A percentile compares a stretch with the other conserved stretches of the same genome.
Conservation (phyloP, 2,888 invertebrate genomes). For the Cryptocheilus praepositus region DNA sequence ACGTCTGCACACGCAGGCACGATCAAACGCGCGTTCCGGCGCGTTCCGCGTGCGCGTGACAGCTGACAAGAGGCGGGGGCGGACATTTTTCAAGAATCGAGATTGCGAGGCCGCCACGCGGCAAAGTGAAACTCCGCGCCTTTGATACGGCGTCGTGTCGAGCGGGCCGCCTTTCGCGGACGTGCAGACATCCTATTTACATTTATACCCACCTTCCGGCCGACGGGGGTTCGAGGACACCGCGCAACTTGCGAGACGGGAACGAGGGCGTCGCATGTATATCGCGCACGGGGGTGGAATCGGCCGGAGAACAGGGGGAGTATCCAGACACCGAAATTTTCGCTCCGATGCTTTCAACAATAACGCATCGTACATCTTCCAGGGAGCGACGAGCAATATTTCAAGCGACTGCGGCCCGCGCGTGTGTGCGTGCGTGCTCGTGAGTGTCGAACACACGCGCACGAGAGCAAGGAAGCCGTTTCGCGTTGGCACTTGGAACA, state of each 20-base stretch:
- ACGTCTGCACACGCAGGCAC: conserved; percentile 1
- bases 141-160: conserved; percentile 64
- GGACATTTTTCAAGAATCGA: conserved; percentile 36
- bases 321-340: conserved; percentile 71
- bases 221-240: conserved; percentile 55
- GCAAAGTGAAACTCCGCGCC: conserved; percentile 50
- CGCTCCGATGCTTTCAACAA: conserved; percentile 72
- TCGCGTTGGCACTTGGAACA: conserved; percentile 28
- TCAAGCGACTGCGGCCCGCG: conserved; percentile 63
- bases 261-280: conserved; percentile 7
- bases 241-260: conserved; percentile 45
- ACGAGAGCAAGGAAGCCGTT: conserved; percentile 26
- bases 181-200: conserved; percentile 69
- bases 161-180: conserved; percentile 63
- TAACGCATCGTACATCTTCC: conserved; percentile 72
- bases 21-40: conserved; percentile 14
- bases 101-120: conserved; percentile 41
- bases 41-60: conserved; percentile 45
- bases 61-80: conserved; percentile 31
- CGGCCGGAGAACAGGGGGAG: conserved; percentile 52
- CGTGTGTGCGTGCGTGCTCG: conserved; percentile 20
- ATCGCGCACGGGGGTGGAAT: conserved; percentile 35
- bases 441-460: neutral
- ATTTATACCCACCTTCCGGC: conserved; percentile 65
- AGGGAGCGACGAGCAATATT: conserved; percentile 71